A percentile compares a stretch with the other conserved stretches of the same genome.
Evolutionary conservation across 2,888 invertebrate species (phyloP).

Genomic region (Schrankia costaestrigalis): DNA sequence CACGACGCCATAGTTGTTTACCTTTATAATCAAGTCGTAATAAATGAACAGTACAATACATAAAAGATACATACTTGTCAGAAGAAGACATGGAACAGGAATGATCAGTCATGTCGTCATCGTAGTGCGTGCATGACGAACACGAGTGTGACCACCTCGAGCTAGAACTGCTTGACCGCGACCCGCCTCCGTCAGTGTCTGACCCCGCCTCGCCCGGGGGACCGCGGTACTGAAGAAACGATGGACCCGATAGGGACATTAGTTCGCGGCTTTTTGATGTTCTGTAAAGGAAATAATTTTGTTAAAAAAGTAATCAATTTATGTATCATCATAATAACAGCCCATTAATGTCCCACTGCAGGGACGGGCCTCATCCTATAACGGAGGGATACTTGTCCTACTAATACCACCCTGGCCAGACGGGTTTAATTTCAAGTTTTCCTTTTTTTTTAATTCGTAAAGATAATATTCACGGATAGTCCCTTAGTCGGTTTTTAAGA

Average conservation of each 20-base stretch:
- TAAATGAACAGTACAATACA: neutral
- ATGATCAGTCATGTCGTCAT: slow-evolving; percentile 58
- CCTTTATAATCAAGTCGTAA: no score
- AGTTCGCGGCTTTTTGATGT: slow-evolving; percentile 37
- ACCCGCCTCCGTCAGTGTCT: slow-evolving; percentile 70
- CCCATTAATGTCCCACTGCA: no score
- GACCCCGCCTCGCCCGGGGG: slow-evolving; percentile 74
- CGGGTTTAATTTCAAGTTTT: no score
- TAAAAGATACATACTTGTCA: slow-evolving; percentile 51
- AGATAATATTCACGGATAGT: no score
- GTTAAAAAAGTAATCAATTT: no score
- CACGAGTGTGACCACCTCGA: slow-evolving; percentile 73
- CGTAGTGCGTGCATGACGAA: slow-evolving; percentile 77
- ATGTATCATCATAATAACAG: no score
- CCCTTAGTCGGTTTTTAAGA: no score
- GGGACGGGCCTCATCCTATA: no score
- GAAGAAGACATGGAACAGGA: slow-evolving; percentile 61
- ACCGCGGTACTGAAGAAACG: slow-evolving; percentile 75
- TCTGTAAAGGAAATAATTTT: slow-evolving; percentile 19
- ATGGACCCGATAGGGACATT: no score
- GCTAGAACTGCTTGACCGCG: slow-evolving; percentile 68
- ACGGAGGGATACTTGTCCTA: no score
- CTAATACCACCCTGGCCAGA: no score
- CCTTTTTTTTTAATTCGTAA: no score
- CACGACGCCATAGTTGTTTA: neutral